Conservation (phyloP, 2,797 vertebrate species). For the Spheniscus humboldti region DNA sequence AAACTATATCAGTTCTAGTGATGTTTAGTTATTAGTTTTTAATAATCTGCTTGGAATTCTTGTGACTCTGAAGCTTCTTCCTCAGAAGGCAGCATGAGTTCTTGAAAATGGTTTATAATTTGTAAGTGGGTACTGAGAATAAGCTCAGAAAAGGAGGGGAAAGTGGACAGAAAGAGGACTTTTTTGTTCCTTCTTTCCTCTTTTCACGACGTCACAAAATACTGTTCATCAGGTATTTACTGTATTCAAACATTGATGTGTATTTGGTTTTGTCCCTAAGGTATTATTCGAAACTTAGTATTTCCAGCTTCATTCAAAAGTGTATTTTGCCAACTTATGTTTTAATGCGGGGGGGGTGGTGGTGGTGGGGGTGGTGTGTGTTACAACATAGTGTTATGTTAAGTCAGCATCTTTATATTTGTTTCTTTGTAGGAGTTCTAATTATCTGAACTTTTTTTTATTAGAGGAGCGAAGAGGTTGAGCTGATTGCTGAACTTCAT, state of each 20-base stretch:
- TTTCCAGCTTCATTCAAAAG: background rate
- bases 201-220: background rate
- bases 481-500: background rate
- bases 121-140: background rate
- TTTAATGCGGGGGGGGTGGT: background rate
- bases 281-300: background rate
- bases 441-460: background rate
- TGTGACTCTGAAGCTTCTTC: background rate
- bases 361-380: accelerated
- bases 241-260: background rate
- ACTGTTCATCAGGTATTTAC: background rate
- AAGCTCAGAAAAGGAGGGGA: background rate
- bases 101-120: background rate
- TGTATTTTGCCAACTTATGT: background rate
- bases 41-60: background rate
- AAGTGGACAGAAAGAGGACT: background rate
- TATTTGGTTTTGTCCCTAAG: background rate
- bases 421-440: background rate
- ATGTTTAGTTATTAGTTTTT: background rate
- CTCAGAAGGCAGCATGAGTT: background rate
- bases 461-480: background rate
- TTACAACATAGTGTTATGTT: background rate
- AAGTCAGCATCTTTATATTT: background rate
- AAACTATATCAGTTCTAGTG: background rate
- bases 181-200: background rate